phyloP scores from a whole-genome alignment of 2,888 invertebrate species.

The Agapetus fuscipes region DNA sequence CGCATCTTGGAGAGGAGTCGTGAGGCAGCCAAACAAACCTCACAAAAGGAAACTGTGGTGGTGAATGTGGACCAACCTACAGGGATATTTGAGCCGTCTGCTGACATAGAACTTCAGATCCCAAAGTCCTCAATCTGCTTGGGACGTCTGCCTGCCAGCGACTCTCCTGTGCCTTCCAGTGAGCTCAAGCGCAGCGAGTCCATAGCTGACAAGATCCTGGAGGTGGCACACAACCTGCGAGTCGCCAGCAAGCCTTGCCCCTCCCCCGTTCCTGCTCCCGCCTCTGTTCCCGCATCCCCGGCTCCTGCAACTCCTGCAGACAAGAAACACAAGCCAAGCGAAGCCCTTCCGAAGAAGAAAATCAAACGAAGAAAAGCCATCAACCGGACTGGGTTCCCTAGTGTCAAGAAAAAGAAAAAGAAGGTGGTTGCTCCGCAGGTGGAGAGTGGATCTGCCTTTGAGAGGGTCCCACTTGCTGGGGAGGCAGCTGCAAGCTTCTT shows the following conservation, averaged over 20 bases:
- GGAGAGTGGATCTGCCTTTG: conserved; percentile 40
- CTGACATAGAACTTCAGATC: conserved; percentile 58
- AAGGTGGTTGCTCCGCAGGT: conserved; percentile 29
- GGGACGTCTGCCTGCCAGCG: conserved; percentile 29
- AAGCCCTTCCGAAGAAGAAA: conserved; percentile 32
- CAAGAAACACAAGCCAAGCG: conserved; percentile 24
- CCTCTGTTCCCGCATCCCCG: conserved; percentile 23
- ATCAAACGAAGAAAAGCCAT: conserved; percentile 64
- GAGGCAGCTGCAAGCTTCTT: conserved; percentile 58
- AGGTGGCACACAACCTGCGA: conserved; percentile 41
- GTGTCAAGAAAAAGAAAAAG: conserved; percentile 72
- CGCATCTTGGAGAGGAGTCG: conserved; percentile 39
- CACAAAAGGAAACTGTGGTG: conserved; percentile 31
- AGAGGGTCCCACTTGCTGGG: conserved; percentile 59
- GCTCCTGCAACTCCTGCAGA: conserved; percentile 24
- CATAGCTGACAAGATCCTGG: conserved; percentile 43
- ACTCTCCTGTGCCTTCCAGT: conserved; percentile 21
- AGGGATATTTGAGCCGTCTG: conserved; percentile 60
- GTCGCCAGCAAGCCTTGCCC: conserved; percentile 40
- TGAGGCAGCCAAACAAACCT: conserved; percentile 6
- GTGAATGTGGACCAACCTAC: conserved; percentile 49
- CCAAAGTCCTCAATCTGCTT: conserved; percentile 38
- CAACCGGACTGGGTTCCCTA: conserved; percentile 83
- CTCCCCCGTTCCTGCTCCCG: conserved; percentile 28
- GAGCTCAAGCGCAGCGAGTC: conserved; percentile 39